phyloP scores from a whole-genome alignment of 2,888 invertebrate species.

The Limnephilus lunatus region DNA sequence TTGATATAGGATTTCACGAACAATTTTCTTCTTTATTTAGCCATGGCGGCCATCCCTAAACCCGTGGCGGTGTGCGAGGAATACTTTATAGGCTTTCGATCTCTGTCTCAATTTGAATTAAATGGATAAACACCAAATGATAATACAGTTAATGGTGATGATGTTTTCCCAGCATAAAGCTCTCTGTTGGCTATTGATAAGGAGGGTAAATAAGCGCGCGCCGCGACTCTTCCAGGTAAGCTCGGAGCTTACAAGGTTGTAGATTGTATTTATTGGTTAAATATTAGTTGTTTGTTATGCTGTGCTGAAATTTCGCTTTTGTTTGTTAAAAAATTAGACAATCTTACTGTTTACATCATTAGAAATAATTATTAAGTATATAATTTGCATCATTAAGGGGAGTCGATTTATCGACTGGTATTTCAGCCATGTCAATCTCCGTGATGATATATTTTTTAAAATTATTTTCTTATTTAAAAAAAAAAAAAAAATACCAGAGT shows the following conservation, averaged over 20 bases:
- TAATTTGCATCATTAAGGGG: too few relatives aligned
- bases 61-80: neutral
- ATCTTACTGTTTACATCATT: neutral
- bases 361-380: neutral
- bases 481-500: too few relatives aligned
- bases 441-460: too few relatives aligned
- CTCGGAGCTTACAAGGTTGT: neutral
- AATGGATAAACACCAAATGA: neutral
- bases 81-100: neutral
- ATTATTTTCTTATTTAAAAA: too few relatives aligned
- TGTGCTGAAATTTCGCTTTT: neutral
- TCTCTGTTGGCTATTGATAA: neutral
- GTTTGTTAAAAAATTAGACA: neutral
- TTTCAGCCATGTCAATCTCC: too few relatives aligned
- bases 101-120: neutral
- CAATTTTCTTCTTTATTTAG: constrained; percentile 12
- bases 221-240: neutral
- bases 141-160: neutral
- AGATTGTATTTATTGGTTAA: neutral
- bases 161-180: neutral
- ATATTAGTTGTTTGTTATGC: neutral
- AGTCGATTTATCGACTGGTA: too few relatives aligned
- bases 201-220: neutral
- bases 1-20: constrained; percentile 18
- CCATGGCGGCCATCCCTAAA: neutral